Conservation (phyloP, 2,888 invertebrate genomes). For the Trachelus tabidus region DNA sequence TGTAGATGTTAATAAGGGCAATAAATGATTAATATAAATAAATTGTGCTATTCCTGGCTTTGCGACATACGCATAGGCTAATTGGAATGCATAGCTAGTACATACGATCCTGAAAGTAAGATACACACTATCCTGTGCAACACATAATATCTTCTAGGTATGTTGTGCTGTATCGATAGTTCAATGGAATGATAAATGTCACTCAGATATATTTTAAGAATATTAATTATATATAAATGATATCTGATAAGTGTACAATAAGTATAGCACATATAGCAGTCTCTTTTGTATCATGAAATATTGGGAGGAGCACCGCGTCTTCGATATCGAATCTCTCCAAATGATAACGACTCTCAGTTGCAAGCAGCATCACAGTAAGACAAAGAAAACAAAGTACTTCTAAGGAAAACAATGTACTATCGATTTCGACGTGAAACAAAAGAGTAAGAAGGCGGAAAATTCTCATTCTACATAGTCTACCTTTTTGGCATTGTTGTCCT, state of each 20-base stretch:
- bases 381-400: background rate
- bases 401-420: slow-evolving; percentile 22
- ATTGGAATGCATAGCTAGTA: background rate
- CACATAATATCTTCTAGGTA: background rate
- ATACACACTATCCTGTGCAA: background rate
- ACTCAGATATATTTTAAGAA: background rate
- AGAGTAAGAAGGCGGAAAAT: slow-evolving; percentile 10
- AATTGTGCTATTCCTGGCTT: background rate
- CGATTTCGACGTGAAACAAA: slow-evolving; percentile 3
- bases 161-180: background rate
- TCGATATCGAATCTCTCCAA: slow-evolving; percentile 11
- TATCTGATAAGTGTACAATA: background rate
- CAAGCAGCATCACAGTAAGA: slow-evolving; percentile 23
- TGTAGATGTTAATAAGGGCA: background rate
- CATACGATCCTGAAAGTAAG: background rate
- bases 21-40: background rate
- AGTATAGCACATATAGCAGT: background rate
- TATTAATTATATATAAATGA: background rate
- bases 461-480: slow-evolving; percentile 44
- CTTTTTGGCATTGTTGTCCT: slow-evolving; percentile 59
- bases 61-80: background rate
- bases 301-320: slow-evolving; percentile 9
- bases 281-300: background rate
- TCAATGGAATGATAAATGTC: background rate
- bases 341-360: slow-evolving; percentile 11